Evolutionary conservation across 64 coral and sea anemone species (phyloP).

Genomic region (Actinia tenebrosa): DNA sequence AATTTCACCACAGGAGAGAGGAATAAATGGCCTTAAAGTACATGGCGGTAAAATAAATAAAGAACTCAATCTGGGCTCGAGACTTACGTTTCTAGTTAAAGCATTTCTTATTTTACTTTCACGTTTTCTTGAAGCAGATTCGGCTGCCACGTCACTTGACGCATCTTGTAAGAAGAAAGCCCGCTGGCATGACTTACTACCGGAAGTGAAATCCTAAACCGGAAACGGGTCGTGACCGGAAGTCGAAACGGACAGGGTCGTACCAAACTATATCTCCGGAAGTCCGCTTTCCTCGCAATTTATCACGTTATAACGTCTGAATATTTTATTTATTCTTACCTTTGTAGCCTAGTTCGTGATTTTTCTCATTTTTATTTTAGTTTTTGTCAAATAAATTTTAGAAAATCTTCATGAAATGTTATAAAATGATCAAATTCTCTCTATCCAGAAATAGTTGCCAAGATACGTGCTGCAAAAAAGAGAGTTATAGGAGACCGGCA

Average conservation of each 20-base stretch:
- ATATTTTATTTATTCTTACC: neutral
- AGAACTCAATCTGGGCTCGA: neutral
- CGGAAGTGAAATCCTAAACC: slow-evolving; percentile 21
- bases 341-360: neutral
- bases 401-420: neutral
- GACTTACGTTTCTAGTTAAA: slow-evolving; percentile 25
- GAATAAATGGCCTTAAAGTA: slow-evolving; percentile 17
- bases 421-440: neutral
- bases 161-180: neutral
- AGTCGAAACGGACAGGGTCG: neutral
- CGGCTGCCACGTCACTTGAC: slow-evolving; percentile 38
- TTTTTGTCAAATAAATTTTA: neutral
- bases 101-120: slow-evolving; percentile 36
- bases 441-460: neutral
- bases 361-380: neutral
- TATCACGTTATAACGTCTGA: neutral
- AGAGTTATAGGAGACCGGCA: neutral
- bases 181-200: neutral
- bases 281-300: neutral
- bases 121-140: slow-evolving; percentile 17
- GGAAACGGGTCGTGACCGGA: slow-evolving; percentile 25
- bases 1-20: slow-evolving; percentile 18
- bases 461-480: neutral
- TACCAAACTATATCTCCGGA: neutral
- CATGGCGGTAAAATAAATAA: neutral